These are phyloP conservation scores for Microcebus griseorufus DNA, from an alignment of 2,113 vertebrate genomes.

Conservation along the genomic window DNA sequence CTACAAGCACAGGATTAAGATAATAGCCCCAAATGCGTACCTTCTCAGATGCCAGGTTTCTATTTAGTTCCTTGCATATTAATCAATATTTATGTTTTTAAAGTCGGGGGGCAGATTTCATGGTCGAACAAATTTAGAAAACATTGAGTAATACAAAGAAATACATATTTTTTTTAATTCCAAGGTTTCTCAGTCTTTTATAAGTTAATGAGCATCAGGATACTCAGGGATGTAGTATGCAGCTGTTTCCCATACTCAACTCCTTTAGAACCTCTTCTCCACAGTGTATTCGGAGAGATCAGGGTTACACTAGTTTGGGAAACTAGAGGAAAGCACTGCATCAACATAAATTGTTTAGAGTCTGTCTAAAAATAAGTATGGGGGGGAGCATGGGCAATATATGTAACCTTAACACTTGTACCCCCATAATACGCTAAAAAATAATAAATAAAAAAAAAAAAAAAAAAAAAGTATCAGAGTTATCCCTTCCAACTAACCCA, in stretches of 20 bases:
- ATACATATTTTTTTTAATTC: not conserved
- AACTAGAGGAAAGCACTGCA: not conserved
- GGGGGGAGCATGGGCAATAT: no score
- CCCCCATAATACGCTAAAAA: no score
- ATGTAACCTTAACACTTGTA: no score
- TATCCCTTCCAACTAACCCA: slow-evolving; percentile 1
- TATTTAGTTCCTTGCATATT: not conserved
- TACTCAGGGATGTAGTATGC: not conserved
- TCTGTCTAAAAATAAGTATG: not conserved
- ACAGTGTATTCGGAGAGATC: not conserved
- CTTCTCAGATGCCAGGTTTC: not conserved
- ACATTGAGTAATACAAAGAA: not conserved
- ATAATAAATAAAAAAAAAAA: no score
- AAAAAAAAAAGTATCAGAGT: not conserved
- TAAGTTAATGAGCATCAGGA: not conserved
- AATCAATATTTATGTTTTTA: not conserved
- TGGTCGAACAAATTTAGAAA: slow-evolving; percentile 32
- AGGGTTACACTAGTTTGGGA: not conserved
- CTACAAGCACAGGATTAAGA: not conserved
- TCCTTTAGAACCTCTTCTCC: not conserved
- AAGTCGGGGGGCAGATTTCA: not conserved
- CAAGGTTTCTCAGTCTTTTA: not conserved
- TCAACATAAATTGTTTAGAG: not conserved
- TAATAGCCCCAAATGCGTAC: not conserved
- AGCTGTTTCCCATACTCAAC: not conserved